These are phyloP conservation scores for Nematopogon swammerdamellus DNA, from an alignment of 2,888 invertebrate species.

Conservation along the genomic window DNA sequence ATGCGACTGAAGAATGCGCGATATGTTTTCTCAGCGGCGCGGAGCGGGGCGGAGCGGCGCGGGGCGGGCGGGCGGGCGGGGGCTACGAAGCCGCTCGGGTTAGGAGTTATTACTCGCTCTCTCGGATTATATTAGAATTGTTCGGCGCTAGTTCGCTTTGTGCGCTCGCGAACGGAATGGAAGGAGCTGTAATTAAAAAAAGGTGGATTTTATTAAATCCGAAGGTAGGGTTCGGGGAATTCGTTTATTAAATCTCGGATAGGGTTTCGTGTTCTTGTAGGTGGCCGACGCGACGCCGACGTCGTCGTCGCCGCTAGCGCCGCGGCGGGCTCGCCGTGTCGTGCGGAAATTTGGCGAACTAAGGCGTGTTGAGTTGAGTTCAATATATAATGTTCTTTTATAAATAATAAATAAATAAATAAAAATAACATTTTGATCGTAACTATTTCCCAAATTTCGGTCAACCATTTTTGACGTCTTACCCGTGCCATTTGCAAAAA, in stretches of 20 bases:
- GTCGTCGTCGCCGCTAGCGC: too few species aligned
- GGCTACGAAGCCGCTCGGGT: conserved; percentile 18
- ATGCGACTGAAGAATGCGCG: neutral
- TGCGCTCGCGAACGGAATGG: neutral
- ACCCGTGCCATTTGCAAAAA: too few species aligned
- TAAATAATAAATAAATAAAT: too few species aligned
- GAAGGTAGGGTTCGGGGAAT: neutral
- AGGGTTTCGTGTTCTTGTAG: too few species aligned
- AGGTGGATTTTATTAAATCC: neutral
- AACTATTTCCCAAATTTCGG: too few species aligned
- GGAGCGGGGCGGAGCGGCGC: conserved; percentile 31
- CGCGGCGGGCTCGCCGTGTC: too few species aligned
- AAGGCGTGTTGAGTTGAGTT: too few species aligned
- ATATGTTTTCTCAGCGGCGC: conserved; percentile 11
- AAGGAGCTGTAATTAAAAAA: neutral
- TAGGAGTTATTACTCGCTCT: conserved; percentile 35
- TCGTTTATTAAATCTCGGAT: neutral
- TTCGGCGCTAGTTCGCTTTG: neutral
- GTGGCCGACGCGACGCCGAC: too few species aligned
- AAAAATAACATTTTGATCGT: too few species aligned
- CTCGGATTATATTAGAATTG: neutral
- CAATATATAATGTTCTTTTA: too few species aligned
- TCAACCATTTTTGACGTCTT: too few species aligned
- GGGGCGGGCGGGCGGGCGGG: conserved; percentile 23
- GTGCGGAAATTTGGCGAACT: too few species aligned